Conservation (phyloP, 2,113 vertebrate species). For the Diadophis punctatus region DNA sequence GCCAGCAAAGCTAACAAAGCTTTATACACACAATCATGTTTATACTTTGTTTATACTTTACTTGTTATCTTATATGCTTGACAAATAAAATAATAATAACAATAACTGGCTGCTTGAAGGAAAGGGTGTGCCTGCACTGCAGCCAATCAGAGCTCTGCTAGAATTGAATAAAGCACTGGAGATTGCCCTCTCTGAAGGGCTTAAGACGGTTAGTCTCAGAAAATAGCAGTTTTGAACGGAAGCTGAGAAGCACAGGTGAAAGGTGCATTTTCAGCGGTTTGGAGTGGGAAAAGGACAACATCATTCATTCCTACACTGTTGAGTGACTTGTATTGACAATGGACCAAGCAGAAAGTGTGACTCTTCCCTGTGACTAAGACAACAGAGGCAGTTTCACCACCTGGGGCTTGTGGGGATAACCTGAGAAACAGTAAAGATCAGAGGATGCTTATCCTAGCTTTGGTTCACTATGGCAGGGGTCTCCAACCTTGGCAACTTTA, state of each 20-base stretch:
- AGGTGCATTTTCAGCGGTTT: background rate
- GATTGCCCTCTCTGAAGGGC: background rate
- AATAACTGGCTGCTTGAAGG: background rate
- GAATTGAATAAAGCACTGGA: background rate
- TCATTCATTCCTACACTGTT: background rate
- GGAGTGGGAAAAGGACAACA: background rate
- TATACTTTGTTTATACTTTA: too few species aligned
- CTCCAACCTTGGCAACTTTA: too few species aligned
- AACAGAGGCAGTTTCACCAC: background rate
- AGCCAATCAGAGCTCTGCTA: background rate
- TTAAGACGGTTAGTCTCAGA: background rate
- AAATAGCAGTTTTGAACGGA: background rate
- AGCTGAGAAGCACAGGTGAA: background rate
- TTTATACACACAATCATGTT: too few species aligned
- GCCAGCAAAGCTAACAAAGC: too few species aligned
- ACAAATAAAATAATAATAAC: too few species aligned
- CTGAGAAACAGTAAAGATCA: background rate
- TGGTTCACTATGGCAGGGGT: background rate
- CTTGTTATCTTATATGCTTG: too few species aligned
- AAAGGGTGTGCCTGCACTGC: background rate
- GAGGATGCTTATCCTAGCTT: background rate
- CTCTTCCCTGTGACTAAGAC: background rate
- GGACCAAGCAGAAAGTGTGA: background rate
- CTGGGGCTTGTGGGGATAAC: background rate
- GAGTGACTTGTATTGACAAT: background rate